A percentile compares a stretch with the other conserved stretches of the same genome.
phyloP scores from a whole-genome alignment of 2,113 vertebrate species.

The Vulpes vulpes region DNA sequence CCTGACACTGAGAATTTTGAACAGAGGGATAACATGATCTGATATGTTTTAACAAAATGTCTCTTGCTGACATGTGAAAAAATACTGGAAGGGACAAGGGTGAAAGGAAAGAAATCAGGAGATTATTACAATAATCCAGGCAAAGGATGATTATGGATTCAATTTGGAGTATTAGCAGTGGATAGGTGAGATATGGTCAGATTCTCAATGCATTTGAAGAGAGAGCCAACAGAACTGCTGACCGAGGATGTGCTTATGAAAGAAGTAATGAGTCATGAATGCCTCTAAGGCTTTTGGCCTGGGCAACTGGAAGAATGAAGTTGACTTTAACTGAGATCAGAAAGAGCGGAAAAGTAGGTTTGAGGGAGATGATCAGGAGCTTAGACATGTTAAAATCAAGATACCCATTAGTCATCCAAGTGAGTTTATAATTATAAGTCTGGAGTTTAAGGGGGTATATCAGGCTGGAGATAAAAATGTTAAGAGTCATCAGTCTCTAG shows the following conservation, averaged over 20 bases:
- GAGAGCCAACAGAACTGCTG: not conserved
- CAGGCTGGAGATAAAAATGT: not conserved
- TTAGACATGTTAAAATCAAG: not conserved
- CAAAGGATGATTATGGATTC: not conserved
- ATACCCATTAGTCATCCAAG: not conserved
- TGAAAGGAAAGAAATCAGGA: not conserved
- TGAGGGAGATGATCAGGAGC: not conserved
- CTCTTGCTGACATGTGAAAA: not conserved
- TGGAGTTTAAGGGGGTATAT: not conserved
- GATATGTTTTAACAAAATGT: not conserved
- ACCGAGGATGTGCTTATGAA: not conserved
- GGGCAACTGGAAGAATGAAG: not conserved
- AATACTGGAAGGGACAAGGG: not conserved
- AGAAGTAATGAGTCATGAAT: not conserved
- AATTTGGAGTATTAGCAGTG: not conserved
- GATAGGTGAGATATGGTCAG: not conserved
- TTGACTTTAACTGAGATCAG: not conserved
- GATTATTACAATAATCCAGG: not conserved
- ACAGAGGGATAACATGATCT: not conserved
- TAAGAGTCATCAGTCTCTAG: not conserved
- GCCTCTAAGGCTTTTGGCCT: not conserved
- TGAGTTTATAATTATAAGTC: slow-evolving; percentile 19
- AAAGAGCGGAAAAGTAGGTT: not conserved
- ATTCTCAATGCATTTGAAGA: not conserved
- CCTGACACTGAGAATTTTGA: not conserved